These are phyloP conservation scores for Caradrina kadenii DNA, from an alignment of 2,888 invertebrate genomes.

Conservation along the genomic window DNA sequence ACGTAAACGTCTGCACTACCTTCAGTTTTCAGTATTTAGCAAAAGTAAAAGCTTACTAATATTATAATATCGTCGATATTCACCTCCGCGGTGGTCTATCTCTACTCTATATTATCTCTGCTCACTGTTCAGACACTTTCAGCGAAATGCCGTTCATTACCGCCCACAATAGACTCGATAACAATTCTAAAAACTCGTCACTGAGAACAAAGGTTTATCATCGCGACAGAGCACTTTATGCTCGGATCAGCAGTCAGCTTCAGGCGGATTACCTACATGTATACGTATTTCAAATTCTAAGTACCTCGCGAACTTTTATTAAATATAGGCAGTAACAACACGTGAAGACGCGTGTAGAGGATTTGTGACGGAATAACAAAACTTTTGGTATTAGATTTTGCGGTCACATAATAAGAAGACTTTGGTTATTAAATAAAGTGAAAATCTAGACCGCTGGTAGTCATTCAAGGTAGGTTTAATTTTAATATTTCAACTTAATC, in stretches of 20 bases:
- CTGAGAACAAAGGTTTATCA: slow-evolving; percentile 75
- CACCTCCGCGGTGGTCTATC: slow-evolving; percentile 63
- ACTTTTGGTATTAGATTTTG: slow-evolving; percentile 6
- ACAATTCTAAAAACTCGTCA: slow-evolving; percentile 83
- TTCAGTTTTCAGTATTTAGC: slow-evolving; percentile 1
- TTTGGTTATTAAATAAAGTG: slow-evolving; percentile 7
- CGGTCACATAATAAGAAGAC: neutral
- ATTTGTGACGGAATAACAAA: slow-evolving; percentile 22
- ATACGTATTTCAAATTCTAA: slow-evolving; percentile 32
- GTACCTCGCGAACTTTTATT: slow-evolving; percentile 35
- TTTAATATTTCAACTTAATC: neutral
- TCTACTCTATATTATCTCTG: no score
- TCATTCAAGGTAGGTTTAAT: neutral
- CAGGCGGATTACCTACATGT: slow-evolving; percentile 40
- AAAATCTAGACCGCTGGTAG: neutral
- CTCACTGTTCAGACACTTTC: slow-evolving; percentile 75
- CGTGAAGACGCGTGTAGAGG: neutral
- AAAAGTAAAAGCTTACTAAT: slow-evolving; percentile 5
- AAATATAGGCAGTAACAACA: slow-evolving; percentile 26
- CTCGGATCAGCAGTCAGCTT: slow-evolving; percentile 60
- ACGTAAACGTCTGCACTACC: neutral
- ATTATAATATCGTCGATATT: slow-evolving; percentile 68
- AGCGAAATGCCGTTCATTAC: slow-evolving; percentile 80
- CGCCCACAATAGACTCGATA: slow-evolving; percentile 80
- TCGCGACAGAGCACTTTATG: slow-evolving; percentile 68